These are phyloP conservation scores for Campylomormyrus numenius DNA, from an alignment of 2,113 vertebrate species.

Conservation along the genomic window DNA sequence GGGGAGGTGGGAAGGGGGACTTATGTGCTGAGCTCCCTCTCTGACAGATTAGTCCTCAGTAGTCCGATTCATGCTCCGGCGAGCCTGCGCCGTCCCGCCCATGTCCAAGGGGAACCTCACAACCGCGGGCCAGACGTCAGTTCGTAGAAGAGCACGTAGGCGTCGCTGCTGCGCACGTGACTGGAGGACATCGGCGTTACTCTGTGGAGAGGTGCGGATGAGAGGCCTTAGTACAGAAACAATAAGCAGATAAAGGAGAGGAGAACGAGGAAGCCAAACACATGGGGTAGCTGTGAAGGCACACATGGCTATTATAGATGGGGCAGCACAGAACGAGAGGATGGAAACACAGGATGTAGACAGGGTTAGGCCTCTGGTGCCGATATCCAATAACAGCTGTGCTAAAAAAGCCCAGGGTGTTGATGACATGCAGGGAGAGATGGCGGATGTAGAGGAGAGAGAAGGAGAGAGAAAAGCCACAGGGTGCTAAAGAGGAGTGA, in stretches of 20 bases:
- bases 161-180: slow-evolving; percentile 78
- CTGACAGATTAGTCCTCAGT: not conserved
- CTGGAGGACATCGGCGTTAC: slow-evolving; percentile 74
- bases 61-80: not conserved
- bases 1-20: not conserved
- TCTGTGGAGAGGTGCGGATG: slow-evolving; percentile 37
- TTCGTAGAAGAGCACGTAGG: slow-evolving; percentile 84
- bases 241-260: not conserved
- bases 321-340: not conserved
- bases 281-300: not conserved
- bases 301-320: not conserved
- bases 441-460: not conserved
- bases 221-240: not conserved
- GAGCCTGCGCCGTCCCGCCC: not conserved
- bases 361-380: not conserved
- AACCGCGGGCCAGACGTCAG: slow-evolving; percentile 72
- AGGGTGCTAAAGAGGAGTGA: not conserved
- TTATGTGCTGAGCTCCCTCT: not conserved
- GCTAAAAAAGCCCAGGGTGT: not conserved
- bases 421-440: not conserved
- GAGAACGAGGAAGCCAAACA: not conserved
- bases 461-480: not conserved
- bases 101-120: slow-evolving; percentile 41
- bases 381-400: not conserved
- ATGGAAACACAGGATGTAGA: not conserved